Conservation (phyloP, 2,888 invertebrate genomes). For the Plemyria rubiginata region DNA sequence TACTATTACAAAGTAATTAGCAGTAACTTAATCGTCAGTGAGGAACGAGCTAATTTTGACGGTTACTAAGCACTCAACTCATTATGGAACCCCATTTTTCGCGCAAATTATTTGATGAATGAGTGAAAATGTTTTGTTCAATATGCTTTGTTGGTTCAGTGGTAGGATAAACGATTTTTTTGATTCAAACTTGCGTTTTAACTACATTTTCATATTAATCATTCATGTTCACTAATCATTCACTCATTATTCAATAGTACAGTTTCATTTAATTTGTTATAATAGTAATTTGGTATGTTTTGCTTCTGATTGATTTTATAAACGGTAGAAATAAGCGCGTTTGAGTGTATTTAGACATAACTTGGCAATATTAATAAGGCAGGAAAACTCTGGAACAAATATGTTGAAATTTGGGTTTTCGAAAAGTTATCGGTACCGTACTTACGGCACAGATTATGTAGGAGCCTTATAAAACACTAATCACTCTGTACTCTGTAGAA, state of each 20-base stretch:
- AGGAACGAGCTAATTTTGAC: not conserved
- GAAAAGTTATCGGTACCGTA: not conserved
- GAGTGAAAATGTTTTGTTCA: not conserved
- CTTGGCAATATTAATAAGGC: not conserved
- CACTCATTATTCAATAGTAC: too few relatives aligned
- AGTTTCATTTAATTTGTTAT: too few relatives aligned
- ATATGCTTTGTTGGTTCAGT: too few relatives aligned
- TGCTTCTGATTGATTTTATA: too few relatives aligned
- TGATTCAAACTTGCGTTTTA: too few relatives aligned
- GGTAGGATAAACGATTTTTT: too few relatives aligned
- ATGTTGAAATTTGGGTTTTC: not conserved
- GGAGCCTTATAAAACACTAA: not conserved
- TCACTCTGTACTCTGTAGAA: not conserved
- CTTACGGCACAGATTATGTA: not conserved
- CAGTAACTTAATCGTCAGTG: not conserved
- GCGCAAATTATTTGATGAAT: constrained; percentile 5
- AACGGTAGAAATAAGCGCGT: too few relatives aligned
- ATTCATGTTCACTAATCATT: too few relatives aligned
- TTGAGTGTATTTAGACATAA: not conserved
- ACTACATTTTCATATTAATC: too few relatives aligned
- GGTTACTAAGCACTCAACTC: constrained; percentile 5
- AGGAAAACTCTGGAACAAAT: not conserved
- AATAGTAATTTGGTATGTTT: too few relatives aligned
- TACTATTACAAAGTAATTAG: not conserved
- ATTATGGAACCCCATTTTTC: constrained; percentile 5